A percentile compares a stretch with the other conserved stretches of the same genome.
Evolutionary conservation across 2,888 invertebrate genomes (phyloP).

Genomic region (Ophraella communa): DNA sequence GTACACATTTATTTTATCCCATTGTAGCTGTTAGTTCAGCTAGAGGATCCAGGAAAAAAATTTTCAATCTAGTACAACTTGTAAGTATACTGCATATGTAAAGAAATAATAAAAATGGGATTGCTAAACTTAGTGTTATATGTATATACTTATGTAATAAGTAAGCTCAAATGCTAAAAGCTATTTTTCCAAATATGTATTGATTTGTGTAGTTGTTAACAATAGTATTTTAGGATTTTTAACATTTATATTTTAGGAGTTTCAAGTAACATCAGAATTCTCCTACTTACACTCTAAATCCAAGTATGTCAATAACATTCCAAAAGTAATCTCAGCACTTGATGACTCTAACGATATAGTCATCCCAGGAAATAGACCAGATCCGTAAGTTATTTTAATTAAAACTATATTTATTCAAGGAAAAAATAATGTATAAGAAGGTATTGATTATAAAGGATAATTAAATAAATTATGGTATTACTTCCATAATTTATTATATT

Average conservation of each 20-base stretch:
- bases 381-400: constrained; percentile 32
- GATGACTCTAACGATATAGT: background rate
- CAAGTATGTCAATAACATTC: constrained; percentile 8
- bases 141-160: too few relatives aligned
- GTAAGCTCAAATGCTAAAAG: too few relatives aligned
- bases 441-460: too few relatives aligned
- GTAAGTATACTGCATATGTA: constrained; percentile 29
- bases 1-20: constrained; percentile 24
- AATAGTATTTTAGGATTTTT: too few relatives aligned
- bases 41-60: background rate
- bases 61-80: constrained; percentile 35
- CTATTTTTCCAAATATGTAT: too few relatives aligned
- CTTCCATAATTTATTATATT: too few relatives aligned
- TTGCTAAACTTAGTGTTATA: too few relatives aligned
- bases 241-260: constrained; percentile 28
- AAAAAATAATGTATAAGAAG: too few relatives aligned
- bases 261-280: constrained; percentile 31
- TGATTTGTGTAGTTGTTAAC: too few relatives aligned
- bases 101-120: background rate
- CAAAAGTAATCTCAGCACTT: background rate
- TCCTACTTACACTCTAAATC: constrained; percentile 19
- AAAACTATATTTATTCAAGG: too few relatives aligned
- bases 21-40: constrained; percentile 22
- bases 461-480: too few relatives aligned
- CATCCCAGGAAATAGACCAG: constrained; percentile 27